phyloP scores from a whole-genome alignment of 1,140 invertebrate species.

The Chelonus insularis region DNA sequence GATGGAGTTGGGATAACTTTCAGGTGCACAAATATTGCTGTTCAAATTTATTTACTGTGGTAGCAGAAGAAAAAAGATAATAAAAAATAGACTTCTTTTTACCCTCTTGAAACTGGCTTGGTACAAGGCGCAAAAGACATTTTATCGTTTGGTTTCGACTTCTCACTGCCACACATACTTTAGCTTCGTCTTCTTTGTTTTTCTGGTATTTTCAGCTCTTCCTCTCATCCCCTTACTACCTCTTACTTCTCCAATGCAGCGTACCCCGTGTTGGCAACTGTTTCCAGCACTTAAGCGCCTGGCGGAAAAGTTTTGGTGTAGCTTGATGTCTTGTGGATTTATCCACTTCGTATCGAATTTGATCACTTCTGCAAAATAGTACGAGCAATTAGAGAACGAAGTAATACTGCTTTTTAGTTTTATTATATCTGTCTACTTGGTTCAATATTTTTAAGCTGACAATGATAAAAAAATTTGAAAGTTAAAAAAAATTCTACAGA shows the following conservation, averaged over 20 bases:
- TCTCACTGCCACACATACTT: neutral
- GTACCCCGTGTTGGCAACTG: conserved; percentile 33
- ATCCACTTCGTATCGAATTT: neutral
- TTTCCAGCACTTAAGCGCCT: conserved; percentile 39
- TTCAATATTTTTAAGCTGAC: too few species aligned
- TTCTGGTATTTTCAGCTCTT: neutral
- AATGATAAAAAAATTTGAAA: too few species aligned
- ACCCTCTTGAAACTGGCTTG: neutral
- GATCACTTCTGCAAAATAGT: neutral
- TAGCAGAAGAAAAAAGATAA: neutral
- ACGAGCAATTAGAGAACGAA: neutral
- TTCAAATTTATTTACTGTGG: neutral
- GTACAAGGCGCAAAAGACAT: neutral
- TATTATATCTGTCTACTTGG: too few species aligned
- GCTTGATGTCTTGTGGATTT: neutral
- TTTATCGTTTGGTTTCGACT: conserved; percentile 2
- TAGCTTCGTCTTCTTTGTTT: neutral
- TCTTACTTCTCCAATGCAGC: neutral
- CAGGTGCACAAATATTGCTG: too few species aligned
- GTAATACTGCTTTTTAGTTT: neutral
- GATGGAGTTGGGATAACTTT: too few species aligned
- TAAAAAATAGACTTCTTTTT: neutral
- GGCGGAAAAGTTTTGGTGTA: conserved; percentile 32
- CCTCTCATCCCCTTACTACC: neutral
- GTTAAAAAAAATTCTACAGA: neutral